Evolutionary conservation across 2,797 vertebrate genomes (phyloP).

Genomic region (Gymnocypris eckloni): DNA sequence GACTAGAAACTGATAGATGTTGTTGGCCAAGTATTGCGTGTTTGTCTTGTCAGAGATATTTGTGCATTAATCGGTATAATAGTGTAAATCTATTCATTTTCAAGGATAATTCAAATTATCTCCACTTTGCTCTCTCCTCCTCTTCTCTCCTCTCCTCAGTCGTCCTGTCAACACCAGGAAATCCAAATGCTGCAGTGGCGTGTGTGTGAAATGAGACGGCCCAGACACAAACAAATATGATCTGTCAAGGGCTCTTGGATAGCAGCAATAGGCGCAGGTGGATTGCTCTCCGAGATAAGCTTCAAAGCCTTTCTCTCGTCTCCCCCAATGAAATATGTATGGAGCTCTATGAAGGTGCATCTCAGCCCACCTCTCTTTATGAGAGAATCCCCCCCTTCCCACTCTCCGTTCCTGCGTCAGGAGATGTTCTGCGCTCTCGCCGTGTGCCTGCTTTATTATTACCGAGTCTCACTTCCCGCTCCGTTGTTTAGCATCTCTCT

Average conservation of each 20-base stretch:
- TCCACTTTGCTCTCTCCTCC: background rate
- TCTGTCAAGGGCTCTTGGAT: constrained; percentile 72
- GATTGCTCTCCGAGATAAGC: constrained; percentile 71
- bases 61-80: background rate
- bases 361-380: constrained; percentile 64
- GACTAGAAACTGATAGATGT: background rate
- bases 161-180: constrained; percentile 46
- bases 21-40: background rate
- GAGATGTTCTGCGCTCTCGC: constrained; percentile 34
- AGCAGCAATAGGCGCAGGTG: constrained; percentile 60
- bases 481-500: constrained; percentile 47
- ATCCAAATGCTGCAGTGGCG: constrained; percentile 47
- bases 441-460: constrained; percentile 39
- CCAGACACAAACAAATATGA: constrained; percentile 71
- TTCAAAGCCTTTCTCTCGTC: constrained; percentile 64
- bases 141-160: background rate
- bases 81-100: background rate
- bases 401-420: constrained; percentile 50
- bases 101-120: background rate
- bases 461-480: background rate
- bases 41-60: background rate
- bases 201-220: constrained; percentile 71
- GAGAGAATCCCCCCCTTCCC: constrained; percentile 55
- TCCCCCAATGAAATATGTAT: constrained; percentile 74
- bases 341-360: constrained; percentile 66